These are phyloP conservation scores for Athene noctua DNA, from an alignment of 2,113 vertebrate genomes.

Conservation along the genomic window DNA sequence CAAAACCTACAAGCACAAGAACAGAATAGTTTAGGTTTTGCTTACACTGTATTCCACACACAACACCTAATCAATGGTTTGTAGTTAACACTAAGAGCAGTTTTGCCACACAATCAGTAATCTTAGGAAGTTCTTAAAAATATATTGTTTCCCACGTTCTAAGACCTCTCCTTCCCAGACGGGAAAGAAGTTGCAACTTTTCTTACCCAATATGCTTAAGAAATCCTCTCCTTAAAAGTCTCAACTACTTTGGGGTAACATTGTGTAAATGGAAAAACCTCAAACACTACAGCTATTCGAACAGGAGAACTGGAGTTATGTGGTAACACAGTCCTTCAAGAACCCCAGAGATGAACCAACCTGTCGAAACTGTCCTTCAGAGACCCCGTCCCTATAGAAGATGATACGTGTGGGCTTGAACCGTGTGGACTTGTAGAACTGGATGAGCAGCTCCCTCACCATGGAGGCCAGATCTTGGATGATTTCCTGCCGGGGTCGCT, in stretches of 20 bases:
- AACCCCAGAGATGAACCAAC: slow-evolving; percentile 59
- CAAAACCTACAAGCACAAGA: slow-evolving; percentile 82
- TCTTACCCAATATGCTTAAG: background rate
- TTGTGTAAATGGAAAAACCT: background rate
- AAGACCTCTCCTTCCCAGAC: background rate
- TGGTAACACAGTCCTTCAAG: background rate
- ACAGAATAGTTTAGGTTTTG: background rate
- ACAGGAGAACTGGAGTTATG: fast-evolving
- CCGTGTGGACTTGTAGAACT: slow-evolving; percentile 99
- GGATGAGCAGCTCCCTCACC: slow-evolving; percentile 98
- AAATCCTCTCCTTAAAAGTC: background rate
- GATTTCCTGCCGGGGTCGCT: slow-evolving; percentile 95
- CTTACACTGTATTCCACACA: background rate
- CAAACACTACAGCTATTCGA: background rate
- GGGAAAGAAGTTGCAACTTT: background rate
- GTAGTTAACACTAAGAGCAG: background rate
- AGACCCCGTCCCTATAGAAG: slow-evolving; percentile 93
- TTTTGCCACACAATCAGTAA: background rate
- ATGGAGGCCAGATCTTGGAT: slow-evolving; percentile 98
- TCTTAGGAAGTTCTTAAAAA: background rate
- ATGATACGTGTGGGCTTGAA: slow-evolving; percentile 99
- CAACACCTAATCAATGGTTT: background rate
- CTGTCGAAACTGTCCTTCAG: slow-evolving; percentile 98
- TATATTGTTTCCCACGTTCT: background rate
- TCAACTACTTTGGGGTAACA: background rate